Evolutionary conservation across 2,113 vertebrate species (phyloP).

Genomic region (Piliocolobus tephrosceles): DNA sequence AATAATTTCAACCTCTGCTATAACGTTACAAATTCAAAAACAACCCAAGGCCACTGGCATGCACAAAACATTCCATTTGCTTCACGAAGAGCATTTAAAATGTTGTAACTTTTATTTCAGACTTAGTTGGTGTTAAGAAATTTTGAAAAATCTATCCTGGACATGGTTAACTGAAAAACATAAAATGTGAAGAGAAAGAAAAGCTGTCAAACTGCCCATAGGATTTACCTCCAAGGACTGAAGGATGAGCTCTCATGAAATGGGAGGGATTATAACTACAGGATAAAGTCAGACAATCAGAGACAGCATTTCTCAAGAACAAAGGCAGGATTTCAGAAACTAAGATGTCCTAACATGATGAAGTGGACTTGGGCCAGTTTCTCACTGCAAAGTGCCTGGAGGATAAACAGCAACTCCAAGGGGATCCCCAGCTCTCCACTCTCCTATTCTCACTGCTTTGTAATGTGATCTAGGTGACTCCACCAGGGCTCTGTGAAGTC

Average conservation of each 20-base stretch:
- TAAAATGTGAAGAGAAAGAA: slow-evolving; percentile 38
- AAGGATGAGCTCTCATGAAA: slow-evolving; percentile 67
- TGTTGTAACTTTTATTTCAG: slow-evolving; percentile 27
- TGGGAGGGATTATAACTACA: slow-evolving; percentile 48
- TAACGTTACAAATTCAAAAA: slow-evolving; percentile 31
- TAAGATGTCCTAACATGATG: background rate
- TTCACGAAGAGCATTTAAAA: background rate
- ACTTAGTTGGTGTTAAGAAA: background rate
- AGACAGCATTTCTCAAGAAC: background rate
- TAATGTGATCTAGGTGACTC: background rate
- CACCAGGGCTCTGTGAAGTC: background rate
- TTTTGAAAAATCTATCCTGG: background rate
- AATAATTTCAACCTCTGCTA: background rate
- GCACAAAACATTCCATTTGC: background rate
- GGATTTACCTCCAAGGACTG: slow-evolving; percentile 61
- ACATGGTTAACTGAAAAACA: background rate
- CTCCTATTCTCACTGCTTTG: background rate
- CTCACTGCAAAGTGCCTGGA: background rate
- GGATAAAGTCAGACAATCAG: slow-evolving; percentile 36
- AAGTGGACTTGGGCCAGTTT: background rate
- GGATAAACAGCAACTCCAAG: slow-evolving; percentile 1
- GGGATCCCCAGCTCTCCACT: background rate
- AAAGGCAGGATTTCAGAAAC: slow-evolving; percentile 22
- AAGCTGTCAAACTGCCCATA: slow-evolving; percentile 61
- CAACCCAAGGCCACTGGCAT: slow-evolving; percentile 13